phyloP scores from a whole-genome alignment of 2,888 invertebrate genomes.

The Prenolepis imparis region DNA sequence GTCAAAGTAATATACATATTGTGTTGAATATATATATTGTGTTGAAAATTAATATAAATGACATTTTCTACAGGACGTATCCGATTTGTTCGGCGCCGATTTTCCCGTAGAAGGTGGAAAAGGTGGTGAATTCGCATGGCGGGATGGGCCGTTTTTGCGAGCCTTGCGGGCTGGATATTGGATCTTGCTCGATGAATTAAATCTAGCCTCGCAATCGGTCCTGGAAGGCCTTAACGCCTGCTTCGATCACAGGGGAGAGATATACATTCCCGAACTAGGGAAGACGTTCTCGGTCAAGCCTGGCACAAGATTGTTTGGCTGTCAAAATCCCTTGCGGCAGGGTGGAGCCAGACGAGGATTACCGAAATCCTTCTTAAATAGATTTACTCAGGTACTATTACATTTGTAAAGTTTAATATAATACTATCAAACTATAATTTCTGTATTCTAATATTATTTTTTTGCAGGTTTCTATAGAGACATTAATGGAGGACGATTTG shows the following conservation, averaged over 20 bases:
- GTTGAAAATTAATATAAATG: not conserved
- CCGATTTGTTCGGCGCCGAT: conserved; percentile 99
- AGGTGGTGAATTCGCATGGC: conserved; percentile 97
- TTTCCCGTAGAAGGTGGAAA: conserved; percentile 95
- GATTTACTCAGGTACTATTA: conserved; percentile 94
- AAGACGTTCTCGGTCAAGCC: conserved; percentile 92
- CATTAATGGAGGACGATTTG: conserved; percentile 84
- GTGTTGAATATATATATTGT: not conserved
- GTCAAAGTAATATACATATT: not conserved
- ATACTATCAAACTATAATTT: not conserved
- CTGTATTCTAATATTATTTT: conserved; percentile 8
- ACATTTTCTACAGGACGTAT: conserved; percentile 91
- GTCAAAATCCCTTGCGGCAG: conserved; percentile 98
- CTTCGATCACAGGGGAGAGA: conserved; percentile 98
- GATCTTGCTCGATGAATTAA: conserved; percentile 99
- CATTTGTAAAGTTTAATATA: not conserved
- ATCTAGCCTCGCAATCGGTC: conserved; percentile 99
- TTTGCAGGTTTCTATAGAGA: conserved; percentile 88
- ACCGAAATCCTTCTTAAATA: conserved; percentile 98
- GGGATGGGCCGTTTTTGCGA: conserved; percentile 97
- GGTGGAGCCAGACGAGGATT: conserved; percentile 98
- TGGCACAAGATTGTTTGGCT: conserved; percentile 96
- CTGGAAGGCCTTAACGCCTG: conserved; percentile 99
- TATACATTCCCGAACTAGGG: conserved; percentile 97
- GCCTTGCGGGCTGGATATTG: conserved; percentile 97